Conservation (phyloP, 2,797 vertebrate species). For the Buphagus erythrorhynchus region DNA sequence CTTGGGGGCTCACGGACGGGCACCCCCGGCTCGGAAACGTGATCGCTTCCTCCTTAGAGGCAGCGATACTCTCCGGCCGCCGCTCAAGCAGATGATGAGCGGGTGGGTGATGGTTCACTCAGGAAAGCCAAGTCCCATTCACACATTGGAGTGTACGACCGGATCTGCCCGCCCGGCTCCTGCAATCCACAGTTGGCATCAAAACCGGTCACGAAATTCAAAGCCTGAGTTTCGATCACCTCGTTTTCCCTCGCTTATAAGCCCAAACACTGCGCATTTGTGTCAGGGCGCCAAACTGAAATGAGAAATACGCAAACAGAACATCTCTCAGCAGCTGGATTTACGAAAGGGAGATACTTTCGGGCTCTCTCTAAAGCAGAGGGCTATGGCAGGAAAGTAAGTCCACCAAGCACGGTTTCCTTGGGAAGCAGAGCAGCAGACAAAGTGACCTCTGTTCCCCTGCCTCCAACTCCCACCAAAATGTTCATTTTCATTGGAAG, state of each 20-base stretch:
- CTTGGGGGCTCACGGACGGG: background rate
- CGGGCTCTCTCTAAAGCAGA: background rate
- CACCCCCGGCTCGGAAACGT: background rate
- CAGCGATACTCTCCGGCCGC: background rate
- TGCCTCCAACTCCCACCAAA: slow-evolving; percentile 3
- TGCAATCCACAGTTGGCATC: slow-evolving; percentile 12
- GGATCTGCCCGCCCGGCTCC: background rate
- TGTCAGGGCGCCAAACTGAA: background rate
- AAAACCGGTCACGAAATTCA: background rate
- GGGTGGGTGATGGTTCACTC: background rate
- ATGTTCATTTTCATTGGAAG: slow-evolving; percentile 58
- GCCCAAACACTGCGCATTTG: background rate
- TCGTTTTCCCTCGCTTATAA: background rate
- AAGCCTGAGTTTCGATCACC: background rate
- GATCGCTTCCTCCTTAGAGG: background rate
- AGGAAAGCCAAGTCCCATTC: background rate
- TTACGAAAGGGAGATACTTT: background rate
- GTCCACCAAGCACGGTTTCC: background rate
- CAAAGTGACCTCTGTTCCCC: slow-evolving; percentile 51
- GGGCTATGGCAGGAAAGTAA: background rate
- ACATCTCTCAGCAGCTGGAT: background rate
- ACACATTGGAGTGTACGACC: background rate
- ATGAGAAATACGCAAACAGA: background rate
- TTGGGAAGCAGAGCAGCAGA: background rate
- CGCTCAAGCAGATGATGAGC: background rate